These are phyloP conservation scores for Oncorhynchus kisutch DNA, from an alignment of 2,113 vertebrate genomes.

Conservation along the genomic window DNA sequence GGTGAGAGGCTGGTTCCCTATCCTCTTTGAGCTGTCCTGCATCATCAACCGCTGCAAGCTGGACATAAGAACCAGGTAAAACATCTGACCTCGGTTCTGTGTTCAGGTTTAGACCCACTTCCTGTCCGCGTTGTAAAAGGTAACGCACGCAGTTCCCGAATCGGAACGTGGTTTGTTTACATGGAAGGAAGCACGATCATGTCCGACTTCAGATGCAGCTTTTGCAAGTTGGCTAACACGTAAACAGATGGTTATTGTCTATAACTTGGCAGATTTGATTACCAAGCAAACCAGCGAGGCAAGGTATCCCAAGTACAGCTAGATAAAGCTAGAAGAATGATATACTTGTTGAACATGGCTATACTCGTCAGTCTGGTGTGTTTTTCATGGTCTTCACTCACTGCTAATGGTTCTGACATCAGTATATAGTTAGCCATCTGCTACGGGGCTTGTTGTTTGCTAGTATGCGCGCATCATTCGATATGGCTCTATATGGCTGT, in stretches of 20 bases:
- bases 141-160: conserved; percentile 85
- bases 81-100: conserved; percentile 61
- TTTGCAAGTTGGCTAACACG: no score
- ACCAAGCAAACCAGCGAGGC: no score
- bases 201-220: no score
- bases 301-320: no score
- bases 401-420: no score
- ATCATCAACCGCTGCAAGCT: conserved; percentile 98
- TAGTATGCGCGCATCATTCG: conserved; percentile 67
- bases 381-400: no score
- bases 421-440: no score
- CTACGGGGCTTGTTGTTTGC: not conserved
- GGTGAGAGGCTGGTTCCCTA: conserved; percentile 98
- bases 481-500: not conserved
- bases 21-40: conserved; percentile 96
- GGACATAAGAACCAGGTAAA: conserved; percentile 91
- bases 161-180: conserved; percentile 72
- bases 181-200: not conserved
- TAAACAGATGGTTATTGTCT: no score
- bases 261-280: no score
- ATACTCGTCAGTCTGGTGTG: no score
- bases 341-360: no score
- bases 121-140: conserved; percentile 95
- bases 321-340: no score
- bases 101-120: conserved; percentile 97